Evolutionary conservation across 2,888 invertebrate genomes (phyloP), one percentile per base, ranked within the genome.

Genomic region (Gymnoscelis rufifasciata): DNA sequence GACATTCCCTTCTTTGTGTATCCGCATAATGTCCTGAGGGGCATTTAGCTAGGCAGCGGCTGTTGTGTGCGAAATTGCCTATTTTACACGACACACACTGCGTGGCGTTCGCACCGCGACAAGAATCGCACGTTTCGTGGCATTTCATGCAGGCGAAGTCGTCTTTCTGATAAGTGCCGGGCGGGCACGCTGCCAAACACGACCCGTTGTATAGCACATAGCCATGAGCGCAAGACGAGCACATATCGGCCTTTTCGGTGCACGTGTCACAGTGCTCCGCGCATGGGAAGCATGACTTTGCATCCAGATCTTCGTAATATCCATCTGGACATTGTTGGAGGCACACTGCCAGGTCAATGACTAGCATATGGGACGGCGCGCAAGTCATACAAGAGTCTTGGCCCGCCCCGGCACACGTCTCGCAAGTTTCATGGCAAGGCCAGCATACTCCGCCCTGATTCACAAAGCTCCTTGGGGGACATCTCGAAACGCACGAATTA

Each of bases 251-350:
- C 52, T 93, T 92, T 64, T 95, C 94, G 56, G 94, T 93, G 63
- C 96, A 96, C 45, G 94, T 94, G 37, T 93, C 94, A 69, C 97
- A 96, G 72, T 96, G 95, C 15, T 95, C 93, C 43, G 94, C 94
- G 72, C 97, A 97, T 1, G 95, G 94, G 37, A 94, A 93, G 74
- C 97, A 97, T 0, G 95, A 94, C 65, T 92, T 92, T 46, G 94
- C 92, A 52, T 92, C 92, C 11, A 90, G 88, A 71, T 94, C 94
- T 87, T 95, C 94, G 69, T 93, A 96, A 72, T 96, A 97, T 30
- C 95, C 95, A 66, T 95, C 95, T 0, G 96, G 96, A 71, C 97
- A 97, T 63, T 94, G 93, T 80, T 95, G 95, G 47, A 96, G 87
- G 68, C 97, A 97, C 29, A 96, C 94, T 41, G 95, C 94, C 54